Evolutionary conservation across 2,113 vertebrate species (phyloP).

Genomic region (Sciurus niger): DNA sequence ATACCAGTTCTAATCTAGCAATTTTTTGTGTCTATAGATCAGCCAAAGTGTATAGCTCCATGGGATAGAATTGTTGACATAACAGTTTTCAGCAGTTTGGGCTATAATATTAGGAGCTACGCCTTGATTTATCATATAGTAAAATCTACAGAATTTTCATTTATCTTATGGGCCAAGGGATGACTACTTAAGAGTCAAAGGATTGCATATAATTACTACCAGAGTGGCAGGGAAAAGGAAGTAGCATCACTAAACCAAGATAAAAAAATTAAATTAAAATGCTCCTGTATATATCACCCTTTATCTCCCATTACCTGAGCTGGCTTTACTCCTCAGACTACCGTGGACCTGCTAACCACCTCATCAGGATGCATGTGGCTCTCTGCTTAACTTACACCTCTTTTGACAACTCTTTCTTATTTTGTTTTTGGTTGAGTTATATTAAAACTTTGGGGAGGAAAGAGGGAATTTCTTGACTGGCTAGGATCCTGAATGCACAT

Average conservation of each 20-base stretch:
- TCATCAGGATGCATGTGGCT: no score
- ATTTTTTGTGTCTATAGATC: not conserved
- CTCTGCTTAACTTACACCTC: not conserved
- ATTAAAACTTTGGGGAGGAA: not conserved
- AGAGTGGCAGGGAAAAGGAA: not conserved
- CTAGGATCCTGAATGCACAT: not conserved
- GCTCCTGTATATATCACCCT: not conserved
- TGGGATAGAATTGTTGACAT: not conserved
- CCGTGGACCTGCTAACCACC: not conserved
- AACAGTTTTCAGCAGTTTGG: not conserved
- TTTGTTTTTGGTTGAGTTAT: slow-evolving; percentile 42
- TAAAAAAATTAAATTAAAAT: not conserved
- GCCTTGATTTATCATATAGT: not conserved
- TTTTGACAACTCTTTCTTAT: not conserved
- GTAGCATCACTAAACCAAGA: not conserved
- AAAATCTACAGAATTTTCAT: not conserved
- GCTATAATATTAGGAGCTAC: not conserved
- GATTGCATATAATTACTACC: not conserved
- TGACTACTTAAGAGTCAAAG: not conserved
- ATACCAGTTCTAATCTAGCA: not conserved
- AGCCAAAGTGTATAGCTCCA: not conserved
- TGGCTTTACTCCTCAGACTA: not conserved
- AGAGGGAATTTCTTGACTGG: slow-evolving; percentile 58
- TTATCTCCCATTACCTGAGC: not conserved
- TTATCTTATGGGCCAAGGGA: not conserved